Evolutionary conservation across 1,140 invertebrate species (phyloP).

Genomic region (Catajapyx aquilonaris): DNA sequence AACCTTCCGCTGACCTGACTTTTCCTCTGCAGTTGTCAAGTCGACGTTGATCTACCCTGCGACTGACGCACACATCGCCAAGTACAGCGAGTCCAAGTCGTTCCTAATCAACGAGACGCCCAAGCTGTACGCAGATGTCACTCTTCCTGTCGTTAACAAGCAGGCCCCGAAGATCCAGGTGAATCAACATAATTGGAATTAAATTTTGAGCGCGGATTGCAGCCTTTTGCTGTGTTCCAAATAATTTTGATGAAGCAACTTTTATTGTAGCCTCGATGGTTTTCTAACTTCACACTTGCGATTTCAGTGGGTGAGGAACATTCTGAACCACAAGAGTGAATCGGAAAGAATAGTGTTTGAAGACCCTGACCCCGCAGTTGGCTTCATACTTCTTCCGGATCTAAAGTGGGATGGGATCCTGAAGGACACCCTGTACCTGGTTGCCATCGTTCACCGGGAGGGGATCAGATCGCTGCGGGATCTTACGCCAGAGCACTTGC

Average conservation of each 20-base stretch:
- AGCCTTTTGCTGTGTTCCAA: too few relatives aligned
- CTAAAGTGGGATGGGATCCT: conserved; percentile 79
- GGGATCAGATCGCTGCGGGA: conserved; percentile 66
- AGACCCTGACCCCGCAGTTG: conserved; percentile 50
- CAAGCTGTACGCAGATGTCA: conserved; percentile 55
- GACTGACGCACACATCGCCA: conserved; percentile 71
- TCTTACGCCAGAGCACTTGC: conserved; percentile 50
- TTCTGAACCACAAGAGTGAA: conserved; percentile 76
- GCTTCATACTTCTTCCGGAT: conserved; percentile 79
- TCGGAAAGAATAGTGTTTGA: conserved; percentile 66
- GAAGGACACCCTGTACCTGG: conserved; percentile 53
- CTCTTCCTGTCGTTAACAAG: too few relatives aligned
- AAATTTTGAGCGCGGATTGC: too few relatives aligned
- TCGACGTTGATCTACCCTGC: conserved; percentile 78
- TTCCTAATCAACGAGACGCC: conserved; percentile 67
- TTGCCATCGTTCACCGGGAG: conserved; percentile 52
- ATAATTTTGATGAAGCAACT: too few relatives aligned
- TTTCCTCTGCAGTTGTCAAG: conserved; percentile 52
- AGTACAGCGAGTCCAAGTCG: conserved; percentile 49
- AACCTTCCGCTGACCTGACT: too few relatives aligned
- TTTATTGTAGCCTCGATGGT: background rate
- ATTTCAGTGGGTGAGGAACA: conserved; percentile 89
- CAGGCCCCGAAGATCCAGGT: too few relatives aligned
- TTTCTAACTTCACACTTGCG: conserved; percentile 2
- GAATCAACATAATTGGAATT: too few relatives aligned